Evolutionary conservation across 2,888 invertebrate genomes (phyloP).

Genomic region (Galerucella nymphaeae): DNA sequence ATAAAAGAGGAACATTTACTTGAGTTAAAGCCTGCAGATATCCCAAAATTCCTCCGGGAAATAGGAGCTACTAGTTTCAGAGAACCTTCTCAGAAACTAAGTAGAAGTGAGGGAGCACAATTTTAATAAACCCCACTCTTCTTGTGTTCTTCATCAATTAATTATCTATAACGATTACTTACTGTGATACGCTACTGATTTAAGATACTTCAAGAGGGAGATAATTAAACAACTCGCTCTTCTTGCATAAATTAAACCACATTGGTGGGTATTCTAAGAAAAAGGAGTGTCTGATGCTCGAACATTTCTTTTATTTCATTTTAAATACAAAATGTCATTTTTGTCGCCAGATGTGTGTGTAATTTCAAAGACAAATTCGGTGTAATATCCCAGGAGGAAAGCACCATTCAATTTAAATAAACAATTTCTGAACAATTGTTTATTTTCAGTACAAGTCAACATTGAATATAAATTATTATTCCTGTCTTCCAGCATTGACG

Average conservation of each 20-base stretch:
- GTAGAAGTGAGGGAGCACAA: too few species aligned
- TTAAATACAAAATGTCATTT: slow-evolving; percentile 29
- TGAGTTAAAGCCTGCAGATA: too few species aligned
- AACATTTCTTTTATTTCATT: slow-evolving; percentile 40
- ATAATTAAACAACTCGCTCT: slow-evolving; percentile 39
- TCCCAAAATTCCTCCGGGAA: too few species aligned
- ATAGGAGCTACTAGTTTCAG: too few species aligned
- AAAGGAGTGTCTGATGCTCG: slow-evolving; percentile 36
- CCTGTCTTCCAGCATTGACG: too few species aligned
- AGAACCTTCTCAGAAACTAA: too few species aligned
- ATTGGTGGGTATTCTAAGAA: slow-evolving; percentile 40
- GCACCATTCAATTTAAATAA: slow-evolving; percentile 2
- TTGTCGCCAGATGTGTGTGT: slow-evolving; percentile 36
- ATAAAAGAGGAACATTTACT: too few species aligned
- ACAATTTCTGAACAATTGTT: background rate
- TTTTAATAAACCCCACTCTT: background rate
- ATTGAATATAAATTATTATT: too few species aligned
- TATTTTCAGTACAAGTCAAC: background rate
- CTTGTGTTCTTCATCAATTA: slow-evolving; percentile 15
- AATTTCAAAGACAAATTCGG: background rate
- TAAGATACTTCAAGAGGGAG: slow-evolving; percentile 25
- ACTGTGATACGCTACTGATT: slow-evolving; percentile 32
- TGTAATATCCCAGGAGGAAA: background rate
- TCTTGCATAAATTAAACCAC: slow-evolving; percentile 41
- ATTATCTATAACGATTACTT: slow-evolving; percentile 27